Percentiles rank a stretch among this genome's conserved stretches.
phyloP scores from a whole-genome alignment of 2,113 vertebrate genomes.

The Mandrillus leucophaeus region DNA sequence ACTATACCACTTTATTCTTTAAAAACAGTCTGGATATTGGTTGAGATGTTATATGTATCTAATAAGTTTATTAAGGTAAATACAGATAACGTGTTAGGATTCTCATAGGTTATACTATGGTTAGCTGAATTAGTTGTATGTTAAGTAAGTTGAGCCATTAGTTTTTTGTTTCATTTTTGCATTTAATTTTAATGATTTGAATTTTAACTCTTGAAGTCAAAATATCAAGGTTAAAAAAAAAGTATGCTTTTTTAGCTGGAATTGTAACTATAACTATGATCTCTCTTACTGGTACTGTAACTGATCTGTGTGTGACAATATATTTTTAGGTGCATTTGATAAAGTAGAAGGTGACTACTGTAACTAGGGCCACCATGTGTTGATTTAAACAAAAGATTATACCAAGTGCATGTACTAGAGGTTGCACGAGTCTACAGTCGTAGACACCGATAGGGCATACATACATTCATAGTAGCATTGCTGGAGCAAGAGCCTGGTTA shows the following conservation, averaged over 20 bases:
- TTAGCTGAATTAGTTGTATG: constrained; percentile 9
- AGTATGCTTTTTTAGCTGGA: background rate
- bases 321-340: background rate
- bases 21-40: background rate
- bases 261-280: background rate
- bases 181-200: background rate
- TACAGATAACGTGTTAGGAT: background rate
- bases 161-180: background rate
- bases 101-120: background rate
- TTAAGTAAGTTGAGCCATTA: constrained; percentile 9
- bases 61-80: constrained; percentile 21
- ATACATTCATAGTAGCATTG: background rate
- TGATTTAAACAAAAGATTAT: constrained; percentile 38
- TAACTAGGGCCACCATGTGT: background rate
- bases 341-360: background rate
- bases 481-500: background rate
- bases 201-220: background rate
- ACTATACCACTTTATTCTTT: background rate
- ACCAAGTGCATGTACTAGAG: background rate
- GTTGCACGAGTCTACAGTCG: background rate
- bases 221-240: background rate
- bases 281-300: background rate
- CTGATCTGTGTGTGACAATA: background rate
- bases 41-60: background rate
- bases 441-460: background rate